A percentile compares a stretch with the other conserved stretches of the same genome.
phyloP scores from a whole-genome alignment of 2,888 invertebrate genomes.

The Ceratothoa steindachneri region DNA sequence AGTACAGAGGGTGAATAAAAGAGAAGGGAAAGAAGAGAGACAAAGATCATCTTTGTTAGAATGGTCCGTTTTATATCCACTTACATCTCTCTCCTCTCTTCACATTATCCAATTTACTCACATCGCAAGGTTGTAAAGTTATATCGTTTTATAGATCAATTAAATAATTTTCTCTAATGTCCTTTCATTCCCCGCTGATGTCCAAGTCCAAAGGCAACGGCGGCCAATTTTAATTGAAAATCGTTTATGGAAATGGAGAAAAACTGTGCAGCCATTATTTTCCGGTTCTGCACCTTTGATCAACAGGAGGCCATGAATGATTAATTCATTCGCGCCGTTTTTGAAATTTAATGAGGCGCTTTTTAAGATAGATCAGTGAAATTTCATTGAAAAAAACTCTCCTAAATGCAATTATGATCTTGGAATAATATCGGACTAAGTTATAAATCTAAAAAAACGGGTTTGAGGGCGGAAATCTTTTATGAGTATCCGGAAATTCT shows the following conservation, averaged over 20 bases:
- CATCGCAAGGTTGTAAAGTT: not conserved
- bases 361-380: not conserved
- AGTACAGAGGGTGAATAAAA: too few relatives aligned
- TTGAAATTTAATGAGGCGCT: not conserved
- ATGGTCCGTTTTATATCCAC: not conserved
- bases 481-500: too few relatives aligned
- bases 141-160: not conserved
- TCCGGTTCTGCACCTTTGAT: not conserved
- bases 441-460: not conserved
- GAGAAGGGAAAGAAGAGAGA: not conserved
- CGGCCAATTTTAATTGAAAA: not conserved
- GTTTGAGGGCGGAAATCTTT: too few relatives aligned
- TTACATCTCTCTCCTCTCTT: not conserved
- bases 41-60: not conserved
- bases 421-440: not conserved
- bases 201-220: not conserved
- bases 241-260: not conserved
- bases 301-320: not conserved
- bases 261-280: not conserved
- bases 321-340: not conserved
- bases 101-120: not conserved
- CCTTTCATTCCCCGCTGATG: not conserved
- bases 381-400: not conserved
- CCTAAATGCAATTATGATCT: not conserved
- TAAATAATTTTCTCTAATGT: not conserved